phyloP scores from a whole-genome alignment of 2,888 invertebrate species.

The Drosophila borealis region DNA sequence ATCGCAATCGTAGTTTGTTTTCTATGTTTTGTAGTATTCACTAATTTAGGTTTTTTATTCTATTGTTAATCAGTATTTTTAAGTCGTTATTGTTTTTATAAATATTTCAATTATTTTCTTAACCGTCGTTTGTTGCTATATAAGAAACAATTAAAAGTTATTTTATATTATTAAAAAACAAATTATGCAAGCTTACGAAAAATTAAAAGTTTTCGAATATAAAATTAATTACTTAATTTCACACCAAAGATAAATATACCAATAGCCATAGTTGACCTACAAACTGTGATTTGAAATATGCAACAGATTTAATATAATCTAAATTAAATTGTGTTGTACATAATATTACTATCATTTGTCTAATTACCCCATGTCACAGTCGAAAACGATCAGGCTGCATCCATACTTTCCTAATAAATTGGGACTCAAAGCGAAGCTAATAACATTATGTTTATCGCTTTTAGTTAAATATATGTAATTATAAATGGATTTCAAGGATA shows the following conservation, averaged over 20 bases:
- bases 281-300: background rate
- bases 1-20: slow-evolving; percentile 63
- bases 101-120: slow-evolving; percentile 28
- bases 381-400: too few species aligned
- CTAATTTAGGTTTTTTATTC: slow-evolving; percentile 55
- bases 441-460: too few species aligned
- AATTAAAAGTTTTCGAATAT: background rate
- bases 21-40: slow-evolving; percentile 80
- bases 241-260: slow-evolving; percentile 14
- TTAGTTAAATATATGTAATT: too few species aligned
- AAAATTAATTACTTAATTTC: background rate
- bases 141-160: background rate
- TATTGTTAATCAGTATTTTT: slow-evolving; percentile 23
- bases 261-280: background rate
- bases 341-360: background rate
- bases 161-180: background rate
- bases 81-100: slow-evolving; percentile 23
- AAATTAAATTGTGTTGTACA: background rate
- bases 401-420: too few species aligned
- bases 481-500: too few species aligned
- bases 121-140: slow-evolving; percentile 11
- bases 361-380: too few species aligned
- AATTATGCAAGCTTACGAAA: background rate
- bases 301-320: too few species aligned
- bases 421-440: too few species aligned